Evolutionary conservation across 2,888 invertebrate genomes (phyloP).

Genomic region (Mesorhabditis belari): DNA sequence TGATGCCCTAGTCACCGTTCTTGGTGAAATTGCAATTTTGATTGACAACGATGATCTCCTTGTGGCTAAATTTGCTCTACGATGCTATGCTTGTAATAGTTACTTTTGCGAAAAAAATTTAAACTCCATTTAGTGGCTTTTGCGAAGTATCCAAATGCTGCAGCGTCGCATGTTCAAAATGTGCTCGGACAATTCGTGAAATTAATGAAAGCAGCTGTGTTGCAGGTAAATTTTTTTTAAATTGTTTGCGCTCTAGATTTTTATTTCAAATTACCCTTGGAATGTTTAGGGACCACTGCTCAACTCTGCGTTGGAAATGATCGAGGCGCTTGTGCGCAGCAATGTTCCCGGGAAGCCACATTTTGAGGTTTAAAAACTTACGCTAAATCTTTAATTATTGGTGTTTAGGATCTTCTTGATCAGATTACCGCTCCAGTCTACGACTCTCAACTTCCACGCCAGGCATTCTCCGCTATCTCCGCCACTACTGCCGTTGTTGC

Average conservation of each 20-base stretch:
- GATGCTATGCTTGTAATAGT: constrained; percentile 21
- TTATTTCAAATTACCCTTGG: constrained; percentile 3
- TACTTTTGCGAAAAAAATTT: not conserved
- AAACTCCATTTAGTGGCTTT: constrained; percentile 14
- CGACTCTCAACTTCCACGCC: constrained; percentile 45
- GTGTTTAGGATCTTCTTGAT: constrained; percentile 69
- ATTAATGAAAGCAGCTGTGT: constrained; percentile 24
- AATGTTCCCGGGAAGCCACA: constrained; percentile 64
- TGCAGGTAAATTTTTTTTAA: constrained; percentile 11
- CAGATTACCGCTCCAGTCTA: constrained; percentile 71
- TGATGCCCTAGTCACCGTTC: constrained; percentile 18
- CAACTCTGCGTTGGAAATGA: constrained; percentile 81
- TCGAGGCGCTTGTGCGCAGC: constrained; percentile 75
- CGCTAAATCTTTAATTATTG: not conserved
- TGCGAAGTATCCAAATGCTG: constrained; percentile 5
- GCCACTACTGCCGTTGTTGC: constrained; percentile 89
- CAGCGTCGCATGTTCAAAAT: constrained; percentile 56
- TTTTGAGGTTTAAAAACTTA: constrained; percentile 33
- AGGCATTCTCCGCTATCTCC: constrained; percentile 87
- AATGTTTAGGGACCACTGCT: constrained; percentile 88
- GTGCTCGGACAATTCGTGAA: constrained; percentile 61
- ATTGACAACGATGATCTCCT: constrained; percentile 90
- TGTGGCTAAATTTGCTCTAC: constrained; percentile 70
- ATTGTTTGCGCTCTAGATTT: no score
- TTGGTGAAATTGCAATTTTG: constrained; percentile 80